Evolutionary conservation across 2,797 vertebrate species (phyloP).

Genomic region (Ctenopoma kingsleyae): DNA sequence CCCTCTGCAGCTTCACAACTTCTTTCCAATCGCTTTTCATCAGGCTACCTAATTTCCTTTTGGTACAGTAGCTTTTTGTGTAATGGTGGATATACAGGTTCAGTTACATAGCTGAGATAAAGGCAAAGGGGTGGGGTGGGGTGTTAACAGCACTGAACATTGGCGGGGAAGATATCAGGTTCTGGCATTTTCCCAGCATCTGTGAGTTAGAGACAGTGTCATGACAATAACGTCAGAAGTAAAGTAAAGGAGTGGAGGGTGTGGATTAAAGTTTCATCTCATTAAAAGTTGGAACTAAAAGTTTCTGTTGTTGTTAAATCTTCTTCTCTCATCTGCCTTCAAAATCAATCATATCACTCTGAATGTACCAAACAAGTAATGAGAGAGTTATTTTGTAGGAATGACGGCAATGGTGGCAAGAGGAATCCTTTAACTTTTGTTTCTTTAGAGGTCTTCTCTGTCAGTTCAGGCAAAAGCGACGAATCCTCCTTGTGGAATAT

Average conservation of each 20-base stretch:
- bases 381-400: constrained; percentile 18
- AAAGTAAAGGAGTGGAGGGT: constrained; percentile 38
- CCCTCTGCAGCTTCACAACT: constrained; percentile 67
- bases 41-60: constrained; percentile 76
- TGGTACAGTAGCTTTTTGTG: constrained; percentile 60
- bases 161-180: constrained; percentile 46
- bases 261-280: constrained; percentile 72
- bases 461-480: constrained; percentile 47
- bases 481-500: constrained; percentile 61
- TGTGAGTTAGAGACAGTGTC: constrained; percentile 23
- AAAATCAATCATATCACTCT: constrained; percentile 47
- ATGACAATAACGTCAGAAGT: constrained; percentile 18
- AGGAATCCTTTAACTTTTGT: constrained; percentile 39
- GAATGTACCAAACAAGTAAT: constrained; percentile 24
- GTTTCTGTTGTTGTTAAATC: constrained; percentile 41
- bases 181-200: constrained; percentile 16
- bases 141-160: constrained; percentile 69
- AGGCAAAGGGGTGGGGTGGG: constrained; percentile 50
- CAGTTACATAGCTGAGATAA: constrained; percentile 63
- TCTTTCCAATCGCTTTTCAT: constrained; percentile 76
- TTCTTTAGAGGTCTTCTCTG: constrained; percentile 40
- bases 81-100: constrained; percentile 63
- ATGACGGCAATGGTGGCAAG: not conserved
- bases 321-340: constrained; percentile 32
- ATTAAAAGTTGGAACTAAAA: constrained; percentile 72